Evolutionary conservation across 2,888 invertebrate species (phyloP).

Genomic region (Drosophila anomalata): DNA sequence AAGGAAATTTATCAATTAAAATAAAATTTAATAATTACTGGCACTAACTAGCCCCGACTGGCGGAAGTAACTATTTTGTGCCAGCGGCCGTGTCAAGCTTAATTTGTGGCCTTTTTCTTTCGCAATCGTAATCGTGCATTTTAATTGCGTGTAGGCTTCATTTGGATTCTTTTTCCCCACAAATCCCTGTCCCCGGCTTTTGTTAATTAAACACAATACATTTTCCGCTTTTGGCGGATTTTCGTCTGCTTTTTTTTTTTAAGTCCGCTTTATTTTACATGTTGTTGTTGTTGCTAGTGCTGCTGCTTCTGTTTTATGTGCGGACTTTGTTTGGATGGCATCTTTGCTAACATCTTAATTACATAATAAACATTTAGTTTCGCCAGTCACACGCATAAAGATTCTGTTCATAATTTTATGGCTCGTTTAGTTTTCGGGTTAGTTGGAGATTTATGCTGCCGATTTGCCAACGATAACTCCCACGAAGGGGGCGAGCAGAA

Average conservation of each 20-base stretch:
- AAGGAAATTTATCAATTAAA: conserved; percentile 64
- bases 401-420: conserved; percentile 66
- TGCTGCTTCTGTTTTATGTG: conserved; percentile 57
- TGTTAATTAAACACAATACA: conserved; percentile 79
- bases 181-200: conserved; percentile 23
- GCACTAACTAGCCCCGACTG: conserved; percentile 43
- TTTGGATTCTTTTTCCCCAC: conserved; percentile 54
- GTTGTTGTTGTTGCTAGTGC: conserved; percentile 12
- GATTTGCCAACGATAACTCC: conserved; percentile 27
- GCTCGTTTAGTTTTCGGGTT: conserved; percentile 72
- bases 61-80: conserved; percentile 80
- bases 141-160: conserved; percentile 78
- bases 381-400: conserved; percentile 50
- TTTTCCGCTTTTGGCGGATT: conserved; percentile 77
- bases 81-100: conserved; percentile 57
- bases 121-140: conserved; percentile 64
- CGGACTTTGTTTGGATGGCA: conserved; percentile 38
- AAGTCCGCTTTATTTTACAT: conserved; percentile 11
- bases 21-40: conserved; percentile 72
- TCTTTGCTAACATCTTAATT: conserved; percentile 77
- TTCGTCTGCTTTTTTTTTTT: conserved; percentile 34
- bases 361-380: conserved; percentile 75
- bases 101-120: conserved; percentile 62
- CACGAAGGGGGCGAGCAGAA: conserved; percentile 1
- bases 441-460: conserved; percentile 49